Percentiles rank a stretch among this genome's conserved stretches.
Evolutionary conservation across 2,888 invertebrate genomes (phyloP).

Genomic region (Caenorhabditis afra): DNA sequence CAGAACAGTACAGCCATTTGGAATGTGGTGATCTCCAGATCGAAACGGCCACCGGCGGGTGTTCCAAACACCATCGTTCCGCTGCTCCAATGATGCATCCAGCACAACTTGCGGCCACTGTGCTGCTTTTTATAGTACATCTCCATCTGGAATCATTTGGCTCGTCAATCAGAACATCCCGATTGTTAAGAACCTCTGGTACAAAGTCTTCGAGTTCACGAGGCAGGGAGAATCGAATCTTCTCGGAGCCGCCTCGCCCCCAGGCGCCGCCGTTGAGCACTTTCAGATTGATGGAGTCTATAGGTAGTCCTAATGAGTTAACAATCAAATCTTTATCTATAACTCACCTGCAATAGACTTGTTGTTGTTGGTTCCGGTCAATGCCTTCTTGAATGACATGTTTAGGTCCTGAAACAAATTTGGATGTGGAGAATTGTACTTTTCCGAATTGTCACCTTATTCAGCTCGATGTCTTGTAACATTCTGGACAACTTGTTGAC

Average conservation of each 20-base stretch:
- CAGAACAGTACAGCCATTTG: conserved; percentile 99
- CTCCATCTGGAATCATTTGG: conserved; percentile 85
- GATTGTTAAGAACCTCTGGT: conserved; percentile 85
- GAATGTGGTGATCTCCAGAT: conserved; percentile 98
- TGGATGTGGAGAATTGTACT: too few species aligned
- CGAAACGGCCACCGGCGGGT: conserved; percentile 90
- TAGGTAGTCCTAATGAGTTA: not conserved
- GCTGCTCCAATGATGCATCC: conserved; percentile 99
- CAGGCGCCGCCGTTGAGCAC: conserved; percentile 98
- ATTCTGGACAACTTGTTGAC: conserved; percentile 97
- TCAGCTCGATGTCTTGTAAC: conserved; percentile 93
- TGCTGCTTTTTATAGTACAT: conserved; percentile 98
- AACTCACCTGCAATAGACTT: conserved; percentile 62
- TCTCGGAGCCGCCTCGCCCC: conserved; percentile 88
- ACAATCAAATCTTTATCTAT: not conserved
- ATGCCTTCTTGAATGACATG: conserved; percentile 87
- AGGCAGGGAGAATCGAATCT: conserved; percentile 93
- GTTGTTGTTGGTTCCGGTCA: conserved; percentile 67
- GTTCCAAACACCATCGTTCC: conserved; percentile 97
- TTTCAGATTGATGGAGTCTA: conserved; percentile 90
- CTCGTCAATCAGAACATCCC: not conserved
- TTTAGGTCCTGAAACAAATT: conserved; percentile 84
- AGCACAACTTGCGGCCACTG: conserved; percentile 95
- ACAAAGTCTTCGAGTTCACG: conserved; percentile 98
- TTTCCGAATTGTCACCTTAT: too few species aligned